Base-by-base conservation (phyloP, 2,888 invertebrate genomes). In the Salticus scenicus region DNA sequence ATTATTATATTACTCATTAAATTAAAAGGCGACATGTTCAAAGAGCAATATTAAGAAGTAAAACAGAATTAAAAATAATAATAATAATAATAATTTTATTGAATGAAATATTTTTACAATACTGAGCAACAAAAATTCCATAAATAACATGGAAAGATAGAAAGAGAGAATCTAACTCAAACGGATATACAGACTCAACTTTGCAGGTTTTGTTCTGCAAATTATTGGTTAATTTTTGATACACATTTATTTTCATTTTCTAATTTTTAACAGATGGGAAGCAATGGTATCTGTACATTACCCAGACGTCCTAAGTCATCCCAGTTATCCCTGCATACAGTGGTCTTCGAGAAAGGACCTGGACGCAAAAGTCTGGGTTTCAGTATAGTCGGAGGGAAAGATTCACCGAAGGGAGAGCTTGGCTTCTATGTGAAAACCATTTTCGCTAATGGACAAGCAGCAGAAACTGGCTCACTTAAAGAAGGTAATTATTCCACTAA, bases 341-440 rank as follows among this genome's bases (percentile, higher is more conserved):
- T 94, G 14, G 93, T 94, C 79, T 96, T 96, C 91, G 94, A 94
- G 92, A 97, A 97, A 92, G 96, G 96, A 33, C 93, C 93, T 5
- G 95, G 96, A 33, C 94, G 95, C 89, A 96, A 96, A 91, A 96
- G 96, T 78, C 93, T 97, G 73, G 97, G 97, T 47, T 97, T 97
- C 91, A 96, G 96, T 90, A 96, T 97, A 89, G 97, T 97, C 37
- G 97, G 97, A 74, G 97, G 97, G 69, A 94, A 94, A 72, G 97
- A 97, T 91, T 96, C 96, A 1, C 95, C 96, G 0, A 95, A 95
- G 91, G 96, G 96, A 67, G 94, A 94, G 91, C 95, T 96, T 94
- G 96, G 96, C 67, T 96, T 97, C 91, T 96, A 95, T 91, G 95
- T 97, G 5, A 96, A 96, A 92, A 96, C 96, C 10, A 95, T 97